These are phyloP conservation scores for Fukomys damarensis DNA, from an alignment of 2,113 vertebrate genomes.

Conservation along the genomic window DNA sequence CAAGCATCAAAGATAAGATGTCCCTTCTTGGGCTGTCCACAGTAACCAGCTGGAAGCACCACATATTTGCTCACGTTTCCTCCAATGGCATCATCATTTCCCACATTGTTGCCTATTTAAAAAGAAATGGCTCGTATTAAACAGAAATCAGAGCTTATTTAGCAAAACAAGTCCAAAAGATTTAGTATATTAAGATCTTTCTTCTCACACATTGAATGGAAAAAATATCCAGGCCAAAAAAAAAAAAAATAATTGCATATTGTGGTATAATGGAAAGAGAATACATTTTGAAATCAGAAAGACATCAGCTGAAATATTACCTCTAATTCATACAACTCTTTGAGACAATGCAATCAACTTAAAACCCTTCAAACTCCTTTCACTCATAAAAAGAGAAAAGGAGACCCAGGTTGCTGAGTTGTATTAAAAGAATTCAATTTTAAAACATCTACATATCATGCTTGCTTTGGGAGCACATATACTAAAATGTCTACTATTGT, in stretches of 20 bases:
- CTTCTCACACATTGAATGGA: neutral
- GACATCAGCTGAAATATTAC: neutral
- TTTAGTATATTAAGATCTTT: neutral
- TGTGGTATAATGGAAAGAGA: neutral
- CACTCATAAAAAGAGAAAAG: neutral
- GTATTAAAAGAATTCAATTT: neutral
- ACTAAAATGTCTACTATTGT: neutral
- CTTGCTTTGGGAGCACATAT: no score
- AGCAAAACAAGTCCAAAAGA: conserved; percentile 17
- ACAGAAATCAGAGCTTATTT: conserved; percentile 44
- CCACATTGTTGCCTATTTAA: conserved; percentile 89
- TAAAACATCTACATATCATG: no score
- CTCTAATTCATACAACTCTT: neutral
- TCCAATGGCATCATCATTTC: conserved; percentile 93
- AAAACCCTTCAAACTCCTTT: conserved; percentile 3
- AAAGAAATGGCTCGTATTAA: conserved; percentile 45
- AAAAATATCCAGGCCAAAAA: neutral
- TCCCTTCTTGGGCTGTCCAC: conserved; percentile 92
- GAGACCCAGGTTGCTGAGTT: neutral
- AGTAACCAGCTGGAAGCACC: conserved; percentile 91
- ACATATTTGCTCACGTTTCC: conserved; percentile 95
- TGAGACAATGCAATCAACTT: neutral
- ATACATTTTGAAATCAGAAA: conserved; percentile 52
- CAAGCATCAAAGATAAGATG: conserved; percentile 98
- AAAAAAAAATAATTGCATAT: neutral